Evolutionary conservation across 2,888 invertebrate species (phyloP), one percentile per base, ranked within the genome.

Genomic region (Mesopsocus fuscifrons): DNA sequence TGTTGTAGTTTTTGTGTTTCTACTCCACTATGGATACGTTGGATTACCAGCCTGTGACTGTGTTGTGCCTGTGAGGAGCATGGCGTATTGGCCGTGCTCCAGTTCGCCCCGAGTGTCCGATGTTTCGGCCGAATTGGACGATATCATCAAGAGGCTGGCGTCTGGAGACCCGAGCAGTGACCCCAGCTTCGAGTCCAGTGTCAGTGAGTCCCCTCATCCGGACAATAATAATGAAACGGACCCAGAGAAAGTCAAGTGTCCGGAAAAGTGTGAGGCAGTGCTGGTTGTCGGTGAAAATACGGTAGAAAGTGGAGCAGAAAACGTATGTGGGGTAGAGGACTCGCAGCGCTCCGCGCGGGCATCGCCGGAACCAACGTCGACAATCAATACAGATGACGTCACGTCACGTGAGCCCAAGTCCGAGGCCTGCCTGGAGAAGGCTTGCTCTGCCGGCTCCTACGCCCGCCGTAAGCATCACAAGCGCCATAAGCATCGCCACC

Each of bases 371-470:
- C 38, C 11, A 38, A 20, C 5, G 17, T 20, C 38, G 17, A 17
- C 38, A 9, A 38, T 38, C 38, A 38, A 38, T 38, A 38, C 38
- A 38, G 17, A 17, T 38, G 38, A 38, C 38, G 38, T 38, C 38
- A 38, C 20, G 6, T 38, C 38, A 38, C 38, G 38, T 38, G 38
- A 38, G 6, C 18, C 34, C 9, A 16, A 34, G 9, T 13, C 34
- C 18, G 15, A 18, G 6, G 8, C 34, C 15, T 34, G 16, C 16
- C 9, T 16, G 18, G 15, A 6, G 15, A 34, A 34, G 6, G 46
- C 45, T 43, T 51, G 51, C 22, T 51, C 50, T 6, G 48, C 42
- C 17, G 45, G 44, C 32, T 49, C 51, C 18, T 49, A 49, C 18
- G 41, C 34, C 20, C 34, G 44, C 26, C 38, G 40, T 20, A 45